Percentiles rank a stretch among this genome's conserved stretches.
These are phyloP conservation scores for Dendrocopos noguchii DNA, from an alignment of 2,113 vertebrate species.

Conservation along the genomic window DNA sequence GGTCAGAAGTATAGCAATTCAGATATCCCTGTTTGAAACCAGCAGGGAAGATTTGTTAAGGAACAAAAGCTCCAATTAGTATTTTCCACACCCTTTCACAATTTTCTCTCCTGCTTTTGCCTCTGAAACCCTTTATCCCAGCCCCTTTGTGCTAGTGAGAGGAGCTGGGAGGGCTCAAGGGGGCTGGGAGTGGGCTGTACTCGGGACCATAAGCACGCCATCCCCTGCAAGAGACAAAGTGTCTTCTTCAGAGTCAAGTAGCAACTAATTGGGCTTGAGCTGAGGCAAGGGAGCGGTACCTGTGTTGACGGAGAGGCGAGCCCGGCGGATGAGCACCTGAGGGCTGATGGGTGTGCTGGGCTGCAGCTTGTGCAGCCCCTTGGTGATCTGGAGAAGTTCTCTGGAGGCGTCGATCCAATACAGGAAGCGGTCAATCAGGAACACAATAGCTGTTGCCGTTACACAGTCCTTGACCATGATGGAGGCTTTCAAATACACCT, in stretches of 20 bases:
- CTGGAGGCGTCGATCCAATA: constrained; percentile 88
- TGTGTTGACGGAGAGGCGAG: constrained; percentile 85
- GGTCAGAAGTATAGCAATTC: constrained; percentile 79
- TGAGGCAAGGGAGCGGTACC: constrained; percentile 68
- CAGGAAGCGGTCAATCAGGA: constrained; percentile 89
- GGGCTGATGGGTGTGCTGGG: constrained; percentile 83
- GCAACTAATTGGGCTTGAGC: not conserved
- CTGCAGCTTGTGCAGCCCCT: constrained; percentile 81
- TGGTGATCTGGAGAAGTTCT: constrained; percentile 82
- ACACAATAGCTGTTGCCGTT: constrained; percentile 79
- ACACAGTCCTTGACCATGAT: constrained; percentile 76
- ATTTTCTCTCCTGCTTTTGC: constrained; percentile 78
- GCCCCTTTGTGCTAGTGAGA: constrained; percentile 75
- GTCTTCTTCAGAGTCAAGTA: constrained; percentile 50
- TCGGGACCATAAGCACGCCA: not conserved
- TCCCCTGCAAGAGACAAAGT: not conserved
- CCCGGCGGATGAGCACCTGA: constrained; percentile 91
- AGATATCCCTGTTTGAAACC: constrained; percentile 79
- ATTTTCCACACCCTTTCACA: constrained; percentile 86
- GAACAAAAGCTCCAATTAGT: constrained; percentile 85
- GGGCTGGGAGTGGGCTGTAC: not conserved
- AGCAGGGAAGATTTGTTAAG: constrained; percentile 81
- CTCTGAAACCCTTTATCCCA: constrained; percentile 74
- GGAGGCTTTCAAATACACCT: constrained; percentile 83
- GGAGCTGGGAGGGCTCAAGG: constrained; percentile 46